Evolutionary conservation across 2,888 invertebrate species (phyloP).

Genomic region (Hybos culiciformis): DNA sequence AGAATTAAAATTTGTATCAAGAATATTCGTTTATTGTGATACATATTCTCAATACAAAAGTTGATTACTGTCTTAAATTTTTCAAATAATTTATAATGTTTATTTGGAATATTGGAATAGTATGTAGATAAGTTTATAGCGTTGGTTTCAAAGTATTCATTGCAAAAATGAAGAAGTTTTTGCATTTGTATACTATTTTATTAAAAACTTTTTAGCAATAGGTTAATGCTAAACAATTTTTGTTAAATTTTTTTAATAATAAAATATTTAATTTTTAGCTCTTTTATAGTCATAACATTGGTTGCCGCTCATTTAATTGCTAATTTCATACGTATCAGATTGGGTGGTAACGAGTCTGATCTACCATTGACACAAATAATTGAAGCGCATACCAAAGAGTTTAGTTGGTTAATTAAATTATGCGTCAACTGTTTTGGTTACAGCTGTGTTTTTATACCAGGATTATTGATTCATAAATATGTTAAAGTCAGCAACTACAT

Average conservation of each 20-base stretch:
- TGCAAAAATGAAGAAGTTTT: too few species aligned
- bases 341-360: constrained; percentile 27
- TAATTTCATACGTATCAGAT: constrained; percentile 30
- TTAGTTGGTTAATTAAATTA: constrained; percentile 64
- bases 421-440: constrained; percentile 75
- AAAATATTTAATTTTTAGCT: constrained; percentile 17
- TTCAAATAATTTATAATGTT: too few species aligned
- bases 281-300: constrained; percentile 24
- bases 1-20: too few species aligned
- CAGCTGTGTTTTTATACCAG: constrained; percentile 75
- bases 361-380: constrained; percentile 32
- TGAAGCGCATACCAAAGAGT: constrained; percentile 39
- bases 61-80: too few species aligned
- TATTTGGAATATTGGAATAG: too few species aligned
- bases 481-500: constrained; percentile 63
- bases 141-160: too few species aligned
- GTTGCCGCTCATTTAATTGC: constrained; percentile 31
- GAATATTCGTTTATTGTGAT: too few species aligned
- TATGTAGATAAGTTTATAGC: too few species aligned
- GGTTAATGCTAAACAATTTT: not conserved
- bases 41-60: too few species aligned
- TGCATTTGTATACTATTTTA: too few species aligned
- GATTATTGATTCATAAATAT: constrained; percentile 69
- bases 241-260: not conserved
- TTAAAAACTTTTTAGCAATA: too few species aligned